Conservation (phyloP, 2,797 vertebrate genomes). For the Selene dorsalis region DNA sequence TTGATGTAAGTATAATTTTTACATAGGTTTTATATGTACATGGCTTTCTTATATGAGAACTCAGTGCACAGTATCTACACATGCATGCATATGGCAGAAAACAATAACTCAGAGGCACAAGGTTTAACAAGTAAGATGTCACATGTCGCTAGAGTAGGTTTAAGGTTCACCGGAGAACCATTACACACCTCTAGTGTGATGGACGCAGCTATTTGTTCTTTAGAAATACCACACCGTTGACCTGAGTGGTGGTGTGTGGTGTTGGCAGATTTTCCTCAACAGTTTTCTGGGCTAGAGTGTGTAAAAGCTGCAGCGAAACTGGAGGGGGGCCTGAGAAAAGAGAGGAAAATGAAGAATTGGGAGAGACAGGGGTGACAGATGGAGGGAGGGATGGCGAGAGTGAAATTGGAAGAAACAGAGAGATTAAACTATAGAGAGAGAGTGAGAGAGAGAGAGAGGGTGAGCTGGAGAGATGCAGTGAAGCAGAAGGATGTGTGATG, state of each 20-base stretch:
- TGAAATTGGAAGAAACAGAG: slow-evolving; percentile 40
- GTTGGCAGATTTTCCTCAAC: slow-evolving; percentile 25
- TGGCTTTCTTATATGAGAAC: too few relatives aligned
- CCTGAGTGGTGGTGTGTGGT: neutral
- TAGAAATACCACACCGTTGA: neutral
- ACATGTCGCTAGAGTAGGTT: slow-evolving; percentile 20
- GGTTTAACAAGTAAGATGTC: slow-evolving; percentile 7
- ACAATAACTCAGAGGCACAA: neutral
- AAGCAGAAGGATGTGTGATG: slow-evolving; percentile 68
- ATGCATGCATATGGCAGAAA: too few relatives aligned
- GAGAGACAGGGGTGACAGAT: slow-evolving; percentile 45
- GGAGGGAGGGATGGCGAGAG: slow-evolving; percentile 21
- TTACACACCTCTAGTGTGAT: slow-evolving; percentile 32
- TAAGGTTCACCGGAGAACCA: slow-evolving; percentile 21
- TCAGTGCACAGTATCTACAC: too few relatives aligned
- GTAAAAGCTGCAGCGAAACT: slow-evolving; percentile 23
- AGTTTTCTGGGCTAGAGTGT: slow-evolving; percentile 43
- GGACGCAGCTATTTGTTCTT: slow-evolving; percentile 22
- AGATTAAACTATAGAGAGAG: slow-evolving; percentile 24
- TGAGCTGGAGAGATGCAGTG: slow-evolving; percentile 44
- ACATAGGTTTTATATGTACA: too few relatives aligned
- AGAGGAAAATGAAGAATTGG: slow-evolving; percentile 34
- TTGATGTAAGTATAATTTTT: too few relatives aligned
- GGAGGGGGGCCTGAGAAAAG: neutral
- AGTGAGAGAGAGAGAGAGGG: slow-evolving; percentile 29